These are phyloP conservation scores for Atta texana DNA, from an alignment of 1,140 invertebrate species.

Conservation along the genomic window DNA sequence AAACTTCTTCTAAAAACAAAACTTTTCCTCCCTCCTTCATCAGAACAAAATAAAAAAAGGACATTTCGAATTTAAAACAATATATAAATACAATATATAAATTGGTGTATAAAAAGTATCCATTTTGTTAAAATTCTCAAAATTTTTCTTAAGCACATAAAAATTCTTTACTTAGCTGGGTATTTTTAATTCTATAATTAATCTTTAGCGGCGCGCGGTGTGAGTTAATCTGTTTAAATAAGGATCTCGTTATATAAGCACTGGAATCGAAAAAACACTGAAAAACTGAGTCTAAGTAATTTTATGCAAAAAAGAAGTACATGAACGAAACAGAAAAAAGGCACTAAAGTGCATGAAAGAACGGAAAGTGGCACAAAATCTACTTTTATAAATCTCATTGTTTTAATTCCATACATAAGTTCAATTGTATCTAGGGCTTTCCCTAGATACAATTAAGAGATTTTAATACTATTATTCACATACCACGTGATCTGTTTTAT, in stretches of 20 bases:
- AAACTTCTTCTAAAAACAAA: not conserved
- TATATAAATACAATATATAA: not conserved
- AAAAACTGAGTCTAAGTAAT: slow-evolving; percentile 5
- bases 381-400: slow-evolving; percentile 66
- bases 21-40: not conserved
- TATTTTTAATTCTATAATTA: slow-evolving; percentile 47
- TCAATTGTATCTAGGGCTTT: slow-evolving; percentile 63
- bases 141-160: not conserved
- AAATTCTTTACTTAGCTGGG: not conserved
- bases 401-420: slow-evolving; percentile 67
- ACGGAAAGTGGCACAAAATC: slow-evolving; percentile 40
- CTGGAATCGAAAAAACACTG: slow-evolving; percentile 2
- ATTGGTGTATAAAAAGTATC: not conserved
- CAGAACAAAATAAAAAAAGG: not conserved
- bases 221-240: slow-evolving; percentile 35
- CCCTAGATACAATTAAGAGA: slow-evolving; percentile 61
- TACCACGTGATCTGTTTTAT: slow-evolving; percentile 20
- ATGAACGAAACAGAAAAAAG: not conserved
- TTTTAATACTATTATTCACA: slow-evolving; percentile 38
- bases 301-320: not conserved
- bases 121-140: not conserved
- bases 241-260: not conserved
- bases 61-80: not conserved
- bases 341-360: not conserved
- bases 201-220: not conserved